Evolutionary conservation across 2,888 invertebrate species (phyloP).

Genomic region (Drosophila recens): DNA sequence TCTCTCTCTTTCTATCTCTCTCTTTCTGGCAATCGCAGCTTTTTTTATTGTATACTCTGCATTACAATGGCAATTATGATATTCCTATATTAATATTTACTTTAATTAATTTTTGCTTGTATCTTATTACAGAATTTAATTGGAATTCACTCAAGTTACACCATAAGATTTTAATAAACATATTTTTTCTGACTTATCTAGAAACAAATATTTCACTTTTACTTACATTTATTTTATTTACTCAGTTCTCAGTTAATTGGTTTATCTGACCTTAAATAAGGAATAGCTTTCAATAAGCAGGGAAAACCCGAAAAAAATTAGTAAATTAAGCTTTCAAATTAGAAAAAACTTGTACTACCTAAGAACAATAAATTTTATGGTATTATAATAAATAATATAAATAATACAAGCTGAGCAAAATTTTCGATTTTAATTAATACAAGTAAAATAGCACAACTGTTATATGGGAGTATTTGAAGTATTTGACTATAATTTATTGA

Average conservation of each 20-base stretch:
- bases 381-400: too few species aligned
- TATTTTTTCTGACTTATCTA: background rate
- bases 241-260: background rate
- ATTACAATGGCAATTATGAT: conserved; percentile 10
- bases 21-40: conserved; percentile 9
- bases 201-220: background rate
- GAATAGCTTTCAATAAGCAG: background rate
- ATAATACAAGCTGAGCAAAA: background rate
- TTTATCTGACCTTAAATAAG: conserved; percentile 1
- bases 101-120: background rate
- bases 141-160: conserved; percentile 4
- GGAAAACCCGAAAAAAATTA: background rate
- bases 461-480: background rate
- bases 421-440: too few species aligned
- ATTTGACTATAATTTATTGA: background rate
- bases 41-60: background rate
- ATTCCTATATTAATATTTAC: conserved; percentile 5
- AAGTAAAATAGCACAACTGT: background rate
- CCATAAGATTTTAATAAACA: background rate
- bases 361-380: background rate
- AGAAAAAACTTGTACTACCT: background rate
- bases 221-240: background rate
- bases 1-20: background rate
- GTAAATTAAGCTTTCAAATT: background rate
- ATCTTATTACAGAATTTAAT: conserved; percentile 11